Conservation (phyloP, 2,797 vertebrate species). For the Enoplosus armatus region DNA sequence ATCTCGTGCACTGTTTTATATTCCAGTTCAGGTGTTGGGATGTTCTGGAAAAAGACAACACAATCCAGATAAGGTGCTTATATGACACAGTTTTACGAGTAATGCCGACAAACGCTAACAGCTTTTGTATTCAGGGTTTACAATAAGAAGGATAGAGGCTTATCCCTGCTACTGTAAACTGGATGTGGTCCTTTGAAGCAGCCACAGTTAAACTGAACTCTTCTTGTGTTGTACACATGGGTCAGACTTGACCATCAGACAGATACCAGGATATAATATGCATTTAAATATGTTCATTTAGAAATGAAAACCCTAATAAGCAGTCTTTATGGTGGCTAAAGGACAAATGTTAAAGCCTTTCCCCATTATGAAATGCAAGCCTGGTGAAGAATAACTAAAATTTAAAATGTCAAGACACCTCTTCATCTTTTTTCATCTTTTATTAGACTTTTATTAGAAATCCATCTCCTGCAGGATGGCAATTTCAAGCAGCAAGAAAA, state of each 20-base stretch:
- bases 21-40: constrained; percentile 31
- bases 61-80: constrained; percentile 42
- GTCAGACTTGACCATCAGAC: constrained; percentile 29
- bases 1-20: constrained; percentile 4
- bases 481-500: constrained; percentile 34
- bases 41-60: constrained; percentile 36
- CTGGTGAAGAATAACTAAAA: constrained; percentile 39
- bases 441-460: constrained; percentile 57
- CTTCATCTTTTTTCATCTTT: constrained; percentile 47
- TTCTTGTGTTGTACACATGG: neutral
- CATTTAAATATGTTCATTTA: constrained; percentile 51
- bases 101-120: constrained; percentile 6
- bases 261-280: constrained; percentile 22
- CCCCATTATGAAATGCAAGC: constrained; percentile 24
- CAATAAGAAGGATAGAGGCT: constrained; percentile 29
- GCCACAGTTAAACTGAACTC: neutral
- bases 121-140: constrained; percentile 45
- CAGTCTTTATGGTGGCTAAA: constrained; percentile 32
- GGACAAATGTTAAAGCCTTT: constrained; percentile 50
- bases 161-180: constrained; percentile 21
- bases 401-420: constrained; percentile 55
- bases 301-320: constrained; percentile 43
- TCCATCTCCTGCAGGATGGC: constrained; percentile 25
- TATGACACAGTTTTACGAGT: constrained; percentile 31
- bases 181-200: constrained; percentile 6